A percentile compares a stretch with the other conserved stretches of the same genome.
Conservation (phyloP, 2,113 vertebrate species). For the Rattus norvegicus region DNA sequence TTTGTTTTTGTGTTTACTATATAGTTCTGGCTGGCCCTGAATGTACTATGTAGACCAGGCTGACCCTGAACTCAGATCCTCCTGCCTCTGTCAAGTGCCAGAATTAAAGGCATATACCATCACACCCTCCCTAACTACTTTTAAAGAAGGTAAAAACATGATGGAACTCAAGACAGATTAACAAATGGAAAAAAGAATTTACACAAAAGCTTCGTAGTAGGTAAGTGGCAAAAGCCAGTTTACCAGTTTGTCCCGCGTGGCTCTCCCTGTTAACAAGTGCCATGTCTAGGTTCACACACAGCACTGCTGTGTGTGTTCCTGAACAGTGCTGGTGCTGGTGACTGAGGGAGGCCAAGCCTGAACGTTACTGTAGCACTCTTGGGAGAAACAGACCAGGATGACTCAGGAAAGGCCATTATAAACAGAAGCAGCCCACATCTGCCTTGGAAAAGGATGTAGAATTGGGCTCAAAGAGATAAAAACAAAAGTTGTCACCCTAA, state of each 20-base stretch:
- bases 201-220: not conserved
- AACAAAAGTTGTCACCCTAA: not conserved
- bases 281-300: not conserved
- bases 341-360: not conserved
- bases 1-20: not conserved
- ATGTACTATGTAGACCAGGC: not conserved
- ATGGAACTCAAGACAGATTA: not conserved
- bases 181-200: not conserved
- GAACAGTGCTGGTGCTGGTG: not conserved
- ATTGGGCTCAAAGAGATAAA: slow-evolving; percentile 4
- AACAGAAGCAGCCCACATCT: not conserved
- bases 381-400: not conserved
- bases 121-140: not conserved
- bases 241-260: not conserved
- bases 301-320: not conserved
- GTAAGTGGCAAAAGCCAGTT: not conserved
- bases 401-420: not conserved
- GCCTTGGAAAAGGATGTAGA: not conserved
- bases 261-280: not conserved
- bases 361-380: not conserved
- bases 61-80: not conserved
- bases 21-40: not conserved
- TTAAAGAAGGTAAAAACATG: not conserved
- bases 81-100: not conserved
- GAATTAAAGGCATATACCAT: not conserved